These are phyloP conservation scores for Lerema accius DNA, from an alignment of 1,140 invertebrate genomes.

Conservation along the genomic window DNA sequence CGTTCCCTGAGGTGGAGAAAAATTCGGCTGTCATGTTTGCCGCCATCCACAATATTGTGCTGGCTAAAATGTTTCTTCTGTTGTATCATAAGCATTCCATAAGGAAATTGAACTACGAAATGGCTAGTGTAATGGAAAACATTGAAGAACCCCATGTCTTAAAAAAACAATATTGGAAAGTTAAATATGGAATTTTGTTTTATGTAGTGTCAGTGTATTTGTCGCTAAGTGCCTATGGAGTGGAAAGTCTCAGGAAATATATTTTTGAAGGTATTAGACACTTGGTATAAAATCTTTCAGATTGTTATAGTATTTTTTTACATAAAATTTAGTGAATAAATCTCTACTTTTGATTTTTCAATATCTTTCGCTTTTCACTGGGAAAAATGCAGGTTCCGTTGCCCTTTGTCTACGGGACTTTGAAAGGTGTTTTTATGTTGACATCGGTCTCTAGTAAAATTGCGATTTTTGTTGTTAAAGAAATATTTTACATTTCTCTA, in stretches of 20 bases:
- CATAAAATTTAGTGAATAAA: too few relatives aligned
- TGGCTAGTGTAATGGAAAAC: conserved; percentile 56
- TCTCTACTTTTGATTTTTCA: too few relatives aligned
- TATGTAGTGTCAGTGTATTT: conserved; percentile 68
- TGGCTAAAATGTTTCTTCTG: conserved; percentile 69
- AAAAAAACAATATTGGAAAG: conserved; percentile 63
- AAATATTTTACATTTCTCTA: too few relatives aligned
- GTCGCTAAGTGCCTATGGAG: conserved; percentile 62
- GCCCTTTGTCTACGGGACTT: too few relatives aligned
- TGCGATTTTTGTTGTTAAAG: too few relatives aligned
- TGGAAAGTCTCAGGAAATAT: conserved; percentile 60
- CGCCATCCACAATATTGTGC: conserved; percentile 71
- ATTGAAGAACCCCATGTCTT: conserved; percentile 60
- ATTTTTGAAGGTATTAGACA: conserved; percentile 59
- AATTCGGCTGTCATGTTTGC: conserved; percentile 73
- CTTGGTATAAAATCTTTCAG: neutral
- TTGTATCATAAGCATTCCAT: conserved; percentile 68
- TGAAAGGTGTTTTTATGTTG: too few relatives aligned
- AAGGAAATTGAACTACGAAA: conserved; percentile 69
- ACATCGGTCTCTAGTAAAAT: too few relatives aligned
- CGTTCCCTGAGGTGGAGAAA: conserved; percentile 71
- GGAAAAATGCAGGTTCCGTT: too few relatives aligned
- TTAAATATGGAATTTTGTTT: conserved; percentile 57
- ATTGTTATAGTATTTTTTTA: too few relatives aligned
- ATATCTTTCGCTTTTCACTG: too few relatives aligned